These are phyloP conservation scores for Pachymerium ferrugineum DNA, from an alignment of 2,888 invertebrate genomes.

Conservation along the genomic window DNA sequence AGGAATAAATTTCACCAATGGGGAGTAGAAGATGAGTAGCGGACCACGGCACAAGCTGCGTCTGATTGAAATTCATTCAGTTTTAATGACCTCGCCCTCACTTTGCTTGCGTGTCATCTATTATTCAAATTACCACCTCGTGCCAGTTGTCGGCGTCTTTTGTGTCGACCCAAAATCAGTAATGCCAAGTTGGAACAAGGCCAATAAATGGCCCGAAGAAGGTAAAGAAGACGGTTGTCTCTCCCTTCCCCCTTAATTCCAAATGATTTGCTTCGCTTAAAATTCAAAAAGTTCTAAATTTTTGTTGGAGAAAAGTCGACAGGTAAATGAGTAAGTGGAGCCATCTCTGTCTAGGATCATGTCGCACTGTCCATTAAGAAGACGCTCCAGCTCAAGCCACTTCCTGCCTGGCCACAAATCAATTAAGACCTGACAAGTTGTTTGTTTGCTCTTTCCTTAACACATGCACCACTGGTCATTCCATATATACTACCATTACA, in stretches of 20 bases:
- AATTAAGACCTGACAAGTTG: constrained; percentile 28
- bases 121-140: constrained; percentile 27
- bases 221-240: not conserved
- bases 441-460: constrained; percentile 30
- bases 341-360: constrained; percentile 21
- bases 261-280: not conserved
- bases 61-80: constrained; percentile 29
- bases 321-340: constrained; percentile 1
- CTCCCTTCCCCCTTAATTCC: not conserved
- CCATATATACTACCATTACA: too few species aligned
- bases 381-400: constrained; percentile 7
- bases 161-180: constrained; percentile 23
- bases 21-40: constrained; percentile 7
- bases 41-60: constrained; percentile 6
- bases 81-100: constrained; percentile 20
- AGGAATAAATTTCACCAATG: not conserved
- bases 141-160: constrained; percentile 19
- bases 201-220: constrained; percentile 6
- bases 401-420: constrained; percentile 30
- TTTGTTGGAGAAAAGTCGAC: too few species aligned
- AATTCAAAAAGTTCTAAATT: too few species aligned
- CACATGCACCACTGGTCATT: not conserved
- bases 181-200: constrained; percentile 7
- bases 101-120: constrained; percentile 3
- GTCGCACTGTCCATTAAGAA: constrained; percentile 17